Base-by-base conservation (phyloP, 2,797 vertebrate genomes). In the Microctenopoma steveboyesi region DNA sequence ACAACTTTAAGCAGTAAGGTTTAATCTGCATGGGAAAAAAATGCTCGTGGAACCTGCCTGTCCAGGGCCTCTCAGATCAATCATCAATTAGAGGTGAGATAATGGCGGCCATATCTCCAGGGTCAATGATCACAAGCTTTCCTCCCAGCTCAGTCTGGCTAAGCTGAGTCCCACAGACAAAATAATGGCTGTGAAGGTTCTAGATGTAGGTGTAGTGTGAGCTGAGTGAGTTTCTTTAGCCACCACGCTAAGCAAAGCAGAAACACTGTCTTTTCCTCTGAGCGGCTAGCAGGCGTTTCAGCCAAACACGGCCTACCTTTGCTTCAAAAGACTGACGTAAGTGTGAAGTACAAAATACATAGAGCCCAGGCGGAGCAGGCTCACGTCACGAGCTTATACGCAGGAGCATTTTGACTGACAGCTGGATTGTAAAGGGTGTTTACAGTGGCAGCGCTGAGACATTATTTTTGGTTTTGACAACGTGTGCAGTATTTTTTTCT, bases 21-120 rank as follows among this genome's bases (percentile, higher is more conserved):
- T 93, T 94, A 94, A 94, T 93, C 93, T 94, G 87, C 89, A 92
- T 91, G 92, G 91, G 90, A 90, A 92, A 88, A 91, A 90, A 88
- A 76, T 57, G 74, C 72, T 67, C 46, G 81, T 74, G 85, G 86
- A 89, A 89, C 83, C 72, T 49, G 73, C 69, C 74, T 72, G 73
- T 81, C 83, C 60, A 52, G 70, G 77, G 81, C 79, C 85, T 84
- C 84, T 84, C 60, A 89, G 84, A 90, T 91, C 91, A 90, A 87
- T 92, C 92, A 91, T 85, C 90, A 92, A 90, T 92, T 89, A 90
- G 76, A 89, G 84, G 78, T 86, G 89, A 92, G 86, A 91, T 89
- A 91, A 91, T 85, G 65, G 73, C 56, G 69, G 65, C 79, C 48
- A 63, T 75, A 88, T 90, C 88, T 89, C 74, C 72, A 81, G 88